phyloP scores from a whole-genome alignment of 2,797 vertebrate genomes.

The Schizothorax lantsangensis region DNA sequence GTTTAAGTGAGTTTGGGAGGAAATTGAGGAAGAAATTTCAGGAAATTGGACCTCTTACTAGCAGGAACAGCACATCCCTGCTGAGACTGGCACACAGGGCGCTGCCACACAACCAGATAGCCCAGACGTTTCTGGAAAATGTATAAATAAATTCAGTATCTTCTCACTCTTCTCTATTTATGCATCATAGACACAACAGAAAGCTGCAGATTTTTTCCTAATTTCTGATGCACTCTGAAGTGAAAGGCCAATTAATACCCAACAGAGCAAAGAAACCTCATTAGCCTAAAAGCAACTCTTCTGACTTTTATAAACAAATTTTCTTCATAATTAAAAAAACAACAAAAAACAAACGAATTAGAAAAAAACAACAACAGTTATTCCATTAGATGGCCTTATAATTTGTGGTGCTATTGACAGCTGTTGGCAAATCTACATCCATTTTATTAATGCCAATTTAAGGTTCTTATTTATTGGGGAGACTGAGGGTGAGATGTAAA shows the following conservation, averaged over 20 bases:
- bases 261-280: constrained; percentile 19
- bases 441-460: background rate
- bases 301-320: background rate
- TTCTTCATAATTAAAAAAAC: background rate
- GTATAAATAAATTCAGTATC: background rate
- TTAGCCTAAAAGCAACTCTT: constrained; percentile 35
- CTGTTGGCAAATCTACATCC: constrained; percentile 15
- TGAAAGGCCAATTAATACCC: constrained; percentile 20
- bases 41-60: constrained; percentile 32
- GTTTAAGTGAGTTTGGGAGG: background rate
- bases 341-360: background rate
- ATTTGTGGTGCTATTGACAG: constrained; percentile 10
- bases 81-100: constrained; percentile 42
- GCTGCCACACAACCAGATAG: constrained; percentile 31
- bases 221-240: constrained; percentile 13
- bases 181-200: background rate
- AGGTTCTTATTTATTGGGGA: background rate
- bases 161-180: background rate
- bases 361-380: background rate
- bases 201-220: background rate
- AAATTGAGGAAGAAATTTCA: background rate
- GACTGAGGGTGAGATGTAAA: background rate
- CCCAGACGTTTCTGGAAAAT: constrained; percentile 28
- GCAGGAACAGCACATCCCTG: constrained; percentile 40
- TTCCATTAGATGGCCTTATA: background rate